Evolutionary conservation across 2,888 invertebrate genomes (phyloP).

Genomic region (Aphodius sticticus): DNA sequence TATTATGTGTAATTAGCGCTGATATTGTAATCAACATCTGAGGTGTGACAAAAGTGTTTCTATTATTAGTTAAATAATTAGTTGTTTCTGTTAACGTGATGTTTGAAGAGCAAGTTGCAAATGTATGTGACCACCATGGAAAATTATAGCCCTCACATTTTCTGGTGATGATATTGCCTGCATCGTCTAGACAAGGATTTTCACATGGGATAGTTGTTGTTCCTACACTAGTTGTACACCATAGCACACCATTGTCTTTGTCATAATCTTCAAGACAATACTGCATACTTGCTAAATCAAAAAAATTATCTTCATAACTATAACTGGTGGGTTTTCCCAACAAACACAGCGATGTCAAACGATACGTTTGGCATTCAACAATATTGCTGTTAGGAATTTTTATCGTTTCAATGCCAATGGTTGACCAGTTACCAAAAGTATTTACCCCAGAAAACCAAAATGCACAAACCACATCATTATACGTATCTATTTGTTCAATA

Average conservation of each 20-base stretch:
- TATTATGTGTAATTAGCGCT: background rate
- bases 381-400: background rate
- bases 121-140: constrained; percentile 24
- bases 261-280: constrained; percentile 12
- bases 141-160: constrained; percentile 27
- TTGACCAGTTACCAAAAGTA: constrained; percentile 30
- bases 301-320: too few species aligned
- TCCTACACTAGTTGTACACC: constrained; percentile 15
- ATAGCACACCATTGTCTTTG: background rate
- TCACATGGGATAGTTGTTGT: constrained; percentile 12
- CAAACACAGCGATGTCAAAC: background rate
- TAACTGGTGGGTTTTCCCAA: background rate
- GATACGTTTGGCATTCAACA: constrained; percentile 7
- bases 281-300: constrained; percentile 15
- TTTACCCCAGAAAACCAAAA: constrained; percentile 29
- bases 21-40: too few species aligned
- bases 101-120: background rate
- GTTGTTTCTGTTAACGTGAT: background rate
- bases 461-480: constrained; percentile 15
- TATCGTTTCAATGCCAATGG: constrained; percentile 18
- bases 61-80: background rate
- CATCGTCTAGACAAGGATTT: constrained; percentile 21
- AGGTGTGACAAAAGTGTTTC: background rate
- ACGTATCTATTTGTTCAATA: background rate
- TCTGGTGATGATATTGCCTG: constrained; percentile 24